Evolutionary conservation across 2,113 vertebrate species (phyloP).

Genomic region (Eolophus roseicapilla): DNA sequence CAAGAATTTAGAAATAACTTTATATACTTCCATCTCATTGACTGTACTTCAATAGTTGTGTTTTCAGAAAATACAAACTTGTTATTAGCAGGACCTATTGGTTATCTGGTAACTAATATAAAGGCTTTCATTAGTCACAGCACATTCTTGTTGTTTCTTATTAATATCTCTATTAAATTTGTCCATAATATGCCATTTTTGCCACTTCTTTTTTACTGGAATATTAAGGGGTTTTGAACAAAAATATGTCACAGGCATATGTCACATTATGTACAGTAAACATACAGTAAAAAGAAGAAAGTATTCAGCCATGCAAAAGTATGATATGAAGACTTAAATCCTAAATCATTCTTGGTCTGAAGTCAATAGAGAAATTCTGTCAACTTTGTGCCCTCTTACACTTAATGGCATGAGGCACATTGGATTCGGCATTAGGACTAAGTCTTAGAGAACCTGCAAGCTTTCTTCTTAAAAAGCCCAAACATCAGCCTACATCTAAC

Average conservation of each 20-base stretch:
- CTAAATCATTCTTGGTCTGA: neutral
- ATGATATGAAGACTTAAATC: neutral
- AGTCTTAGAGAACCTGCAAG: neutral
- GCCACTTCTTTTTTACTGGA: neutral
- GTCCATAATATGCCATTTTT: neutral
- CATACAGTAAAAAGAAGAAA: neutral
- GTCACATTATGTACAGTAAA: neutral
- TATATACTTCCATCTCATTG: neutral
- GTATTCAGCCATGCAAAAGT: neutral
- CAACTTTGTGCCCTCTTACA: neutral
- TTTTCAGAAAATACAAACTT: neutral
- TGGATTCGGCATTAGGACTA: neutral
- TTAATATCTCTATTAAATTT: neutral
- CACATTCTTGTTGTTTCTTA: neutral
- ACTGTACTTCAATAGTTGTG: neutral
- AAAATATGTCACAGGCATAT: neutral
- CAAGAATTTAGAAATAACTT: slow-evolving; percentile 4
- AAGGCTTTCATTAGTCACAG: neutral
- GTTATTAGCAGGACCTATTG: neutral
- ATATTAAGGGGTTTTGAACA: neutral
- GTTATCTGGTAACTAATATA: neutral
- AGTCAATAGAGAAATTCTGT: neutral
- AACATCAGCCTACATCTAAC: neutral
- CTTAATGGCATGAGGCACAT: neutral
- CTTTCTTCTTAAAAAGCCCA: neutral